A percentile compares a stretch with the other conserved stretches of the same genome.
phyloP scores from a whole-genome alignment of 2,888 invertebrate species.

The Bhutanitis thaidina region DNA sequence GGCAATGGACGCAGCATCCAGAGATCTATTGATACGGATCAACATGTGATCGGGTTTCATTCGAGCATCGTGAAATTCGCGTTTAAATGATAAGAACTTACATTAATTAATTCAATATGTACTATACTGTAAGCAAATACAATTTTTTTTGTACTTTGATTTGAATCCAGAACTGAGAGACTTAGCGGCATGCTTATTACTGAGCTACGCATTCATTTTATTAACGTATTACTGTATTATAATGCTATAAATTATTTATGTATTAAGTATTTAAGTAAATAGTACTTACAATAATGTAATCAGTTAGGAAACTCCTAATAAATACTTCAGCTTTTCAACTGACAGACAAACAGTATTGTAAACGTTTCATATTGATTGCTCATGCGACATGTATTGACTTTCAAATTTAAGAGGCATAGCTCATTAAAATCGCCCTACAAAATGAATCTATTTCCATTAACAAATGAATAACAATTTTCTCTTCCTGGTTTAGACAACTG shows the following conservation, averaged over 20 bases:
- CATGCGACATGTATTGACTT: slow-evolving; percentile 13
- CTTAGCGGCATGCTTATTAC: too few relatives aligned
- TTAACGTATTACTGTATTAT: too few relatives aligned
- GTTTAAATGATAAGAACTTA: slow-evolving; percentile 21
- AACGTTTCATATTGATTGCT: slow-evolving; percentile 14
- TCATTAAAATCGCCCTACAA: slow-evolving; percentile 16
- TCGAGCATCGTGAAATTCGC: slow-evolving; percentile 30
- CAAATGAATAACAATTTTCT: slow-evolving; percentile 20
- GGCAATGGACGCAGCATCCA: slow-evolving; percentile 31
- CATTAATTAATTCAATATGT: slow-evolving; percentile 16
- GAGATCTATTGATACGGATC: slow-evolving; percentile 29
- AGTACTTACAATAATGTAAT: slow-evolving; percentile 7
- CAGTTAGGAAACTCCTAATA: slow-evolving; percentile 16
- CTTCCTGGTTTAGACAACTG: slow-evolving; percentile 8
- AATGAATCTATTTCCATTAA: slow-evolving; percentile 13
- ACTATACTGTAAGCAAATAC: too few relatives aligned
- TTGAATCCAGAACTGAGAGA: too few relatives aligned
- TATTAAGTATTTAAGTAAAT: background rate
- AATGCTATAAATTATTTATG: too few relatives aligned
- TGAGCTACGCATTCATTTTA: too few relatives aligned
- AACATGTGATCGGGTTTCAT: slow-evolving; percentile 36
- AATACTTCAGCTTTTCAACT: slow-evolving; percentile 11
- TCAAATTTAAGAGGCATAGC: slow-evolving; percentile 14
- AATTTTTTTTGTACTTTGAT: too few relatives aligned
- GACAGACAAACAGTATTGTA: slow-evolving; percentile 18